Evolutionary conservation across 2,113 vertebrate species (phyloP).

Genomic region (Tychaedon coryphoeus): DNA sequence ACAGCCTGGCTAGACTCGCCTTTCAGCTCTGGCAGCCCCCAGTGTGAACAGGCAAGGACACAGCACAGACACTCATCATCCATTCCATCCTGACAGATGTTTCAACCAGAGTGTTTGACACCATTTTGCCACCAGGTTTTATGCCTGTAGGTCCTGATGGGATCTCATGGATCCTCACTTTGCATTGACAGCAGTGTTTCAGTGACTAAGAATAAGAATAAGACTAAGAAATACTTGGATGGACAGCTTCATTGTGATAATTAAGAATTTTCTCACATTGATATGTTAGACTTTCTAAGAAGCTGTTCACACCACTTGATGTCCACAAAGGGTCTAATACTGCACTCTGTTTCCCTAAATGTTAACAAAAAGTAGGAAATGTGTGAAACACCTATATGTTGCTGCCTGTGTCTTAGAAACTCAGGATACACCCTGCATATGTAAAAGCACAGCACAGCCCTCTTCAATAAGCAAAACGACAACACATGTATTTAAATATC

Average conservation of each 20-base stretch:
- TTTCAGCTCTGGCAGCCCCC: background rate
- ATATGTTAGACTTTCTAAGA: background rate
- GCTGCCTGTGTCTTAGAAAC: background rate
- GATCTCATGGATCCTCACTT: background rate
- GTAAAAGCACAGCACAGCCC: slow-evolving; percentile 22
- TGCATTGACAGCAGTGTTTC: background rate
- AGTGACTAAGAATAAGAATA: too few relatives aligned
- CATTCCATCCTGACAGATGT: background rate
- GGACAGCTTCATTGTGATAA: background rate
- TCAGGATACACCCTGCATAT: background rate
- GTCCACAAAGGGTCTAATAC: background rate
- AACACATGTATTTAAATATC: slow-evolving; percentile 69
- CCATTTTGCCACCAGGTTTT: background rate
- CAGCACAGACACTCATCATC: background rate
- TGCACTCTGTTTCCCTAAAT: background rate
- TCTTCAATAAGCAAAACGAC: slow-evolving; percentile 51
- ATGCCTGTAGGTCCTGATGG: background rate
- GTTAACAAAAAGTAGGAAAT: background rate
- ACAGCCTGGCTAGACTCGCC: background rate
- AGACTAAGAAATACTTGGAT: background rate
- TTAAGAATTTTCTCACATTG: background rate
- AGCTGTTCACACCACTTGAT: background rate
- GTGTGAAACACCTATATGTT: background rate
- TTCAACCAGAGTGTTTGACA: background rate
- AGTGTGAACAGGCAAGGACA: background rate